A percentile compares a stretch with the other conserved stretches of the same genome.
phyloP scores from a whole-genome alignment of 2,888 invertebrate species.

The Sminthurinus aureus region DNA sequence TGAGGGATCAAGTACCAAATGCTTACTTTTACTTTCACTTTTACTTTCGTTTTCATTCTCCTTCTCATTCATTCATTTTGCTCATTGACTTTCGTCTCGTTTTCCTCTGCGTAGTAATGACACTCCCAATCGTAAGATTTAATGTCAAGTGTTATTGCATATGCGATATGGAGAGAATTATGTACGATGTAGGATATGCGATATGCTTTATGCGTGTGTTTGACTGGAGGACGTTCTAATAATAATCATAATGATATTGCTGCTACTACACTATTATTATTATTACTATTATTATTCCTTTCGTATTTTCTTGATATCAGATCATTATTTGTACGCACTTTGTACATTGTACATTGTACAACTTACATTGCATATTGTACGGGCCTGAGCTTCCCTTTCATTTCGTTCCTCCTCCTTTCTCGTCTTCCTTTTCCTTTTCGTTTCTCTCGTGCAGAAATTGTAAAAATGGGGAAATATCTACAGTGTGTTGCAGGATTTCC shows the following conservation, averaged over 20 bases:
- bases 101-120: background rate
- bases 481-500: no score
- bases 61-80: no score
- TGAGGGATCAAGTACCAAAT: background rate
- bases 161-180: background rate
- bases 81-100: background rate
- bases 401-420: no score
- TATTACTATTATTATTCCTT: background rate
- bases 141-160: background rate
- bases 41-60: no score
- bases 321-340: background rate
- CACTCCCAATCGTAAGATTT: background rate
- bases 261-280: background rate
- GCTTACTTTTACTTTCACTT: background rate
- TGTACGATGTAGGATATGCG: background rate
- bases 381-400: no score
- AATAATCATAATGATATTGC: background rate
- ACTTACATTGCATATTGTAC: no score
- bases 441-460: no score
- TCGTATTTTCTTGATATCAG: background rate
- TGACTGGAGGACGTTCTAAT: background rate
- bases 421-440: no score
- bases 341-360: no score
- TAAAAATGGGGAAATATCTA: no score
- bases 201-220: background rate